Base-by-base conservation (phyloP, 1,140 invertebrate species). In the Pachypeltis micranthus region DNA sequence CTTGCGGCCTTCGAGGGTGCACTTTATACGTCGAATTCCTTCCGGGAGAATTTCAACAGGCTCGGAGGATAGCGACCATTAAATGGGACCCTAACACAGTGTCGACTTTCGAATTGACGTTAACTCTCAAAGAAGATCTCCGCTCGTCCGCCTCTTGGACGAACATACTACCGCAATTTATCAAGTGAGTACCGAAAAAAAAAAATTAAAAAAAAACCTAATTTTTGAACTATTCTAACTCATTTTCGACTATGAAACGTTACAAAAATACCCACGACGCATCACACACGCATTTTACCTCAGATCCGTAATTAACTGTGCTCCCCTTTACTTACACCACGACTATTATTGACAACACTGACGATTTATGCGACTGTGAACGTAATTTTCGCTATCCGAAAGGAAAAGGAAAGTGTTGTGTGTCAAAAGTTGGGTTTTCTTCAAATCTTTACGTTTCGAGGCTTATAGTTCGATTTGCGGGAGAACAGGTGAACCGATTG, bases 101-200 rank as follows among this genome's bases (percentile, higher is more conserved):
- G 31, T 85, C 89, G 24, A 93, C 90, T 24, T 92, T 92, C 70
- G 88, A 92, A 75, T 77, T 91, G 63, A 87, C 86, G 73, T 76
- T 91, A 28, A 91, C 88, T 19, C 78, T 93, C 27, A 88, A 87
- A 74, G 88, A 91, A 72, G 85, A 87, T 69, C 79, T 82, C 31
- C 70, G 69, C 39, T 85, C 83, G 63, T 59, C 57, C 14, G 57
- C 29, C 24, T 83, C 86, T 66, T 93, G 90, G 90, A 86, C 87
- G 65, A 85, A 84, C 66, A 76, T 89, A 67, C 78, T 91, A 74
- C 88, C 87, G 70, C 86, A 89, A 73, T 90, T 91, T 75, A 79
- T 90, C 75, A 90, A 89, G 87, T 90, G 74, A 85, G 86, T 83
- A 68, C 69, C 39, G 4, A 10, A 51, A 51, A 51, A n/a, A n/a